These are phyloP conservation scores for Phragmatobia fuliginosa DNA, from an alignment of 2,888 invertebrate genomes.

Conservation along the genomic window DNA sequence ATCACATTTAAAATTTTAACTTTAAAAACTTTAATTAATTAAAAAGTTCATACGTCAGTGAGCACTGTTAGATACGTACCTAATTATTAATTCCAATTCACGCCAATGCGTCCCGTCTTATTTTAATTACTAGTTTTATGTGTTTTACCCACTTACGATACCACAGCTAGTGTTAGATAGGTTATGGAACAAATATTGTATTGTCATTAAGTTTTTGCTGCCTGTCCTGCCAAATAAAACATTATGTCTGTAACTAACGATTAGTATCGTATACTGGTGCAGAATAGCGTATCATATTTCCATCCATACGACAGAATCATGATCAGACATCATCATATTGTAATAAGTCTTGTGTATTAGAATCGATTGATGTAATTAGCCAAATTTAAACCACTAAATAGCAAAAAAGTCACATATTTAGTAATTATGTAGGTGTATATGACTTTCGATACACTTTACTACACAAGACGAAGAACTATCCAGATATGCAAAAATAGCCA, in stretches of 20 bases:
- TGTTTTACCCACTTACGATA: constrained; percentile 1
- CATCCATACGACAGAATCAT: constrained; percentile 57
- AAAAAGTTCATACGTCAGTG: constrained; percentile 20
- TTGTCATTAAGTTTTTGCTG: background rate
- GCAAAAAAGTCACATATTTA: background rate
- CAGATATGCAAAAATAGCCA: no score
- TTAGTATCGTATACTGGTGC: no score
- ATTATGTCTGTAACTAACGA: constrained; percentile 15
- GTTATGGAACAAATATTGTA: background rate
- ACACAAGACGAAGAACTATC: no score
- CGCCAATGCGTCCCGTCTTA: constrained; percentile 1
- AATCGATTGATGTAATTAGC: no score
- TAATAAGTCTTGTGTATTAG: no score
- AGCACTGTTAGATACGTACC: constrained; percentile 18
- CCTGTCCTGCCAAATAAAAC: background rate
- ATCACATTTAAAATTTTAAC: constrained; percentile 3
- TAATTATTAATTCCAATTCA: no score
- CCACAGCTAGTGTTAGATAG: constrained; percentile 1
- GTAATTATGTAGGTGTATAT: background rate
- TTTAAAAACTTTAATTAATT: background rate
- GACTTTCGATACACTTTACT: background rate
- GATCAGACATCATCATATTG: constrained; percentile 54
- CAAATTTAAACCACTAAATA: no score
- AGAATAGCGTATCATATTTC: constrained; percentile 57
- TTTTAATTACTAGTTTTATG: constrained; percentile 1